Evolutionary conservation across 2,113 vertebrate species (phyloP), one percentile per base, ranked within the genome.

Genomic region (Ceyx cyanopectus): DNA sequence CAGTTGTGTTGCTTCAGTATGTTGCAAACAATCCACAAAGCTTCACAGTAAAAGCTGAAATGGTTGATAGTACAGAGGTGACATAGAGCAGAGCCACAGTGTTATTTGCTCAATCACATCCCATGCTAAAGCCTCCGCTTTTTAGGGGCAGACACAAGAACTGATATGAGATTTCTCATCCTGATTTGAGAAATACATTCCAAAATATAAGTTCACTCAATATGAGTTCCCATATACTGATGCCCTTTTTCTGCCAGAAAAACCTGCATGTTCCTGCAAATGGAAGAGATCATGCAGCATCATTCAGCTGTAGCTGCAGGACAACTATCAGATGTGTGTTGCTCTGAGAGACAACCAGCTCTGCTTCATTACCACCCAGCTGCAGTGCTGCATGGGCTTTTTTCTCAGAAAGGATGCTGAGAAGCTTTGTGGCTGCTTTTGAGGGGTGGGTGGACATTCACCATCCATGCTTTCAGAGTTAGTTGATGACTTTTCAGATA

Each of bases 171-270:
- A 9, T 72, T 87, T n/a, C 23, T 72, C 30, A 68, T 18, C 16
- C 32, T n/a, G 24, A 75, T 79, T 60, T 56, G 26, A 85, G 32
- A 3, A 85, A 91, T 75, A 67, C 3, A 2, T 51, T 53, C 61
- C 29, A 57, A 84, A 57, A 92, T 61, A 46, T 30, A n/a, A 41
- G 16, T 27, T 78, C 41, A 17, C 32, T 6, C 12, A 40, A 37
- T 29, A 63, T 6, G 15, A 29, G 5, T 24, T 67, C 15, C 24
- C 13, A 75, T 5, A 23, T 34, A 16, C 16, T 0, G 0, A 41
- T 29, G 30, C 6, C 11, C 6, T 27, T 65, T 17, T 57, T 54
- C 12, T 30, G 5, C 10, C 58, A 41, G 7, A 32, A 34, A 41
- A 43, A 46, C 7, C 18, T 19, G 13, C 2, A 2, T 24, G 20